Percentiles rank a stretch among this genome's conserved stretches.
These are phyloP conservation scores for Molossus alvarezi DNA, from an alignment of 2,797 vertebrate species.

Conservation along the genomic window DNA sequence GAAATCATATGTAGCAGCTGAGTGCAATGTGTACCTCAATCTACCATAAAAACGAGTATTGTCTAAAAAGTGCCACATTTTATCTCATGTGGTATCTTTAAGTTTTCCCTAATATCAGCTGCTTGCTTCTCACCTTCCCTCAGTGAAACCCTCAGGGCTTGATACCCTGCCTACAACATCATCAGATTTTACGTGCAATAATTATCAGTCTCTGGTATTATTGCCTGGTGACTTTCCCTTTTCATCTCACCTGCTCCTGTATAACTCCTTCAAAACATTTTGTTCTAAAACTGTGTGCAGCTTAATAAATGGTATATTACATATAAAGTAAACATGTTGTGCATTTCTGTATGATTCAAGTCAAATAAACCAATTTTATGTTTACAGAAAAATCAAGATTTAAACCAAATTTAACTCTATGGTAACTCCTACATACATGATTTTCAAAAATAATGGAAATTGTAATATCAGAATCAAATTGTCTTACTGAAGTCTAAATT, in stretches of 20 bases:
- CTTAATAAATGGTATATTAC: background rate
- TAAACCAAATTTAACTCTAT: background rate
- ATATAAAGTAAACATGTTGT: background rate
- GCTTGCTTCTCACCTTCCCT: background rate
- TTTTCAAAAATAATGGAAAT: background rate
- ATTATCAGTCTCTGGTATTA: background rate
- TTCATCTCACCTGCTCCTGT: background rate
- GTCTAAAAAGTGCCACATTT: background rate
- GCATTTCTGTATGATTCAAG: background rate
- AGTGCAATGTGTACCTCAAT: background rate
- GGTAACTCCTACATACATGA: background rate
- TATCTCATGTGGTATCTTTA: background rate
- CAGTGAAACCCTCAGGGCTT: background rate
- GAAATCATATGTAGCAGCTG: background rate
- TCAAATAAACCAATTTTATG: background rate
- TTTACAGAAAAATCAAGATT: background rate
- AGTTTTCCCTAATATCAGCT: background rate
- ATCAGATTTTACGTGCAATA: background rate
- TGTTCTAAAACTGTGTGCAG: background rate
- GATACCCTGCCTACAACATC: background rate
- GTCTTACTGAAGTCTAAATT: background rate
- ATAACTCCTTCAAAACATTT: background rate
- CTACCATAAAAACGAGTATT: background rate
- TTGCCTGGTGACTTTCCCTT: background rate
- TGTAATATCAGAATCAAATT: background rate